Evolutionary conservation across 2,113 vertebrate genomes (phyloP), one percentile per base, ranked within the genome.

Genomic region (Microcebus ravelobensis): DNA sequence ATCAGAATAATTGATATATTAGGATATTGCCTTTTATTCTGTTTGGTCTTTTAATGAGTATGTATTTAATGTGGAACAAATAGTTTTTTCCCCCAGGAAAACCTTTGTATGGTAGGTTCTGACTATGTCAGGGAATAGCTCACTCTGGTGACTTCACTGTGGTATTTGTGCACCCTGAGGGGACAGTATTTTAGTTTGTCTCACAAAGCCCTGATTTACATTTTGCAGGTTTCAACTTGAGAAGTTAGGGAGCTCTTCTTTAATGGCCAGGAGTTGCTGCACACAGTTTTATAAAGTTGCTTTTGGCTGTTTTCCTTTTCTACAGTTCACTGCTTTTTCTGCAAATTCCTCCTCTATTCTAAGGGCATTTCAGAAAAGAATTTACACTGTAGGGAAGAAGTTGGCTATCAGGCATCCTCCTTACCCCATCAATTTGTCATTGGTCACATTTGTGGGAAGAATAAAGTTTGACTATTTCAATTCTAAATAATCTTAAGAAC

Each of bases 211-310:
- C 98, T 98, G 98, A 97, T 98, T 98, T 98, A 98, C 98, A 91
- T 98, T 98, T 98, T 98, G 98, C 99, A 98, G 97, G 98, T 98
- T 98, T 98, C 97, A 95, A 98, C 98, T 98, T 0, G 98, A 98
- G 88, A 45, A 73, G 95, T 85, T 87, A 90, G 74, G 80, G 96
- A 97, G 90, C 97, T 97, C 74, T 65, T 95, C 98, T 96, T 96
- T 97, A 96, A 91, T 92, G 98, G 96, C 97, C 92, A 98, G 97
- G 95, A 94, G 98, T 98, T 98, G 96, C 94, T 98, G 97, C 76
- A 91, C 68, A 91, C 39, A 83, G 96, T 98, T 98, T 98, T 96
- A 97, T 97, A 98, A 98, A 98, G 98, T 85, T 14, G 6, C 91
- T 97, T 39, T 95, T 96, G 98, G 96, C 97, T 94, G 65, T 96